Evolutionary conservation across 2,888 invertebrate species (phyloP).

Genomic region (Synanthedon myopaeformis): DNA sequence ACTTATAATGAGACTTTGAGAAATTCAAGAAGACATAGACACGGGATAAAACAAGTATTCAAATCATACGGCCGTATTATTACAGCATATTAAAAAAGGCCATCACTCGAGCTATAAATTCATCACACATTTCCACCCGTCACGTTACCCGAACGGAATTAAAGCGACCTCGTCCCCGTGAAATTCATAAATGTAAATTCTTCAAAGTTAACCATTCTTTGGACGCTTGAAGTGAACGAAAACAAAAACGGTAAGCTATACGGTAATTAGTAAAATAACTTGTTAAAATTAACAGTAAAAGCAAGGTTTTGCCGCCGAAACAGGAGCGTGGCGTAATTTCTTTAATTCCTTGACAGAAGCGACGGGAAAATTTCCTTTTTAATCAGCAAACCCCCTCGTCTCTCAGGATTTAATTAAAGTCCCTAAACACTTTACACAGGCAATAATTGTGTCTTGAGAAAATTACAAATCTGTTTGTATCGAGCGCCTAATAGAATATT

Average conservation of each 20-base stretch:
- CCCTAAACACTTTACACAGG: constrained; percentile 49
- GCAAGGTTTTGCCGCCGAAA: constrained; percentile 11
- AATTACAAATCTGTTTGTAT: constrained; percentile 37
- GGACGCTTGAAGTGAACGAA: neutral
- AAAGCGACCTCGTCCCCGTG: constrained; percentile 18
- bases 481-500: constrained; percentile 16
- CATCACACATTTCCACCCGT: constrained; percentile 2
- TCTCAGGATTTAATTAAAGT: constrained; percentile 50
- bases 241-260: neutral
- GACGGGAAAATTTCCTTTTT: constrained; percentile 29
- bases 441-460: constrained; percentile 40
- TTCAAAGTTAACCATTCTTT: neutral
- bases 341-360: constrained; percentile 23
- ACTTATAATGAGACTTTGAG: too few species aligned
- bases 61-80: too few species aligned
- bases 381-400: constrained; percentile 30
- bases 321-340: constrained; percentile 28
- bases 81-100: too few species aligned
- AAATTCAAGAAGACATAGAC: too few species aligned
- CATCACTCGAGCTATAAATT: constrained; percentile 4
- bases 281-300: constrained; percentile 11
- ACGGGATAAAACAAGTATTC: too few species aligned
- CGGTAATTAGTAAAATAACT: neutral
- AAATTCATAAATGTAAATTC: constrained; percentile 20
- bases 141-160: too few species aligned